These are phyloP conservation scores for Chymomyza costata DNA, from an alignment of 1,140 invertebrate species.

Conservation along the genomic window DNA sequence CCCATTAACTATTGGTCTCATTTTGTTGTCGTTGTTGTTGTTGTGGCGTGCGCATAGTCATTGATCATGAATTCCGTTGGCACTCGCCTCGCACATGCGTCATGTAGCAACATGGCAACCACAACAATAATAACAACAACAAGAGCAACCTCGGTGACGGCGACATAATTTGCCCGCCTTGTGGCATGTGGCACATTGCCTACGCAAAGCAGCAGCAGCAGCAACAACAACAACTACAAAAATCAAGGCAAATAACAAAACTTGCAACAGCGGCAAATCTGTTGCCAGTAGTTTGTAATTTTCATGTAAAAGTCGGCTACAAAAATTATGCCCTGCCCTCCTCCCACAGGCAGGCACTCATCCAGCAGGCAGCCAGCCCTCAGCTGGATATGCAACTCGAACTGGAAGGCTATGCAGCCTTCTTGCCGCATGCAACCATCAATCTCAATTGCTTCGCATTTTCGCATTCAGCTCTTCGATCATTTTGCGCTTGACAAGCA, in stretches of 20 bases:
- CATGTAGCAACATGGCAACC: no score
- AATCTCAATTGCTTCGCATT: constrained; percentile 73
- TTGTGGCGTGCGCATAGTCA: constrained; percentile 61
- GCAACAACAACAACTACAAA: constrained; percentile 24
- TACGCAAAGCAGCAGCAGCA: constrained; percentile 39
- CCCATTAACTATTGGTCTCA: constrained; percentile 28
- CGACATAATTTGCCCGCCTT: background rate
- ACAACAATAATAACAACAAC: no score
- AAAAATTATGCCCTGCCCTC: constrained; percentile 40
- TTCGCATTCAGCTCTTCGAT: constrained; percentile 71
- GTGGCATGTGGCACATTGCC: background rate
- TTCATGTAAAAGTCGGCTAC: constrained; percentile 70
- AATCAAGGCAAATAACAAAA: constrained; percentile 24
- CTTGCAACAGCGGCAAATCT: constrained; percentile 11
- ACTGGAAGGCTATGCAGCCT: no score
- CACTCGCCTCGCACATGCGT: constrained; percentile 59
- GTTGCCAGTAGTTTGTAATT: constrained; percentile 72
- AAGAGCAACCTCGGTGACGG: background rate
- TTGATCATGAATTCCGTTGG: constrained; percentile 71
- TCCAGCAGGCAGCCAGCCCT: constrained; percentile 23
- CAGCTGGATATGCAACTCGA: constrained; percentile 9
- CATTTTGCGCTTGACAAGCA: constrained; percentile 64
- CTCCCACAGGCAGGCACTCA: constrained; percentile 16
- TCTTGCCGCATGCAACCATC: constrained; percentile 44
- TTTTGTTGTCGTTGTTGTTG: constrained; percentile 31